Evolutionary conservation across 2,888 invertebrate species (phyloP).

Genomic region (Eupithecia insigniata): DNA sequence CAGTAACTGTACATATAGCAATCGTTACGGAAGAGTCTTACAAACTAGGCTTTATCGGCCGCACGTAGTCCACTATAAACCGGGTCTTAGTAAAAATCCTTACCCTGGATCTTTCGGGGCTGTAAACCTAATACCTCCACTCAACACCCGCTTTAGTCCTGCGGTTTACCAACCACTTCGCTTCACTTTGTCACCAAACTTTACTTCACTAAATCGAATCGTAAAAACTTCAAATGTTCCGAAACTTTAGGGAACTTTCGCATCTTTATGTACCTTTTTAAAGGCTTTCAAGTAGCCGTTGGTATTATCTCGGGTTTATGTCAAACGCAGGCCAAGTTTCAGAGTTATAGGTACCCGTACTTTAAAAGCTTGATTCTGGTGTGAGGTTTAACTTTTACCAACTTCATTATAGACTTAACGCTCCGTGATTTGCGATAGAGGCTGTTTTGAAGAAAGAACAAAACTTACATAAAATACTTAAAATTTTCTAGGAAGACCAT

Average conservation of each 20-base stretch:
- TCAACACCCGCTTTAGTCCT: conserved; percentile 32
- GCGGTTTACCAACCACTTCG: conserved; percentile 47
- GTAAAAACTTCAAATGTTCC: conserved; percentile 39
- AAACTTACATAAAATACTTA: not conserved
- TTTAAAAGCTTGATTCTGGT: conserved; percentile 29
- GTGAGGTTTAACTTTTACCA: conserved; percentile 17
- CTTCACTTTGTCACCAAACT: conserved; percentile 53
- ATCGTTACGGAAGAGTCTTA: not conserved
- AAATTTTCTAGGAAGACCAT: too few species aligned
- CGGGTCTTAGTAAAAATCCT: conserved; percentile 8
- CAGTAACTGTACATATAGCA: too few species aligned
- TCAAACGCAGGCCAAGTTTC: conserved; percentile 28
- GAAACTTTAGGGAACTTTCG: conserved; percentile 33
- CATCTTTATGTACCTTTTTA: conserved; percentile 37
- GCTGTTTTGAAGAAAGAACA: not conserved
- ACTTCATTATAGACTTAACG: conserved; percentile 3
- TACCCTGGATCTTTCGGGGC: conserved; percentile 15
- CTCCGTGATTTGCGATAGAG: not conserved
- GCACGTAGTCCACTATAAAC: not conserved
- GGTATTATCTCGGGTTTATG: conserved; percentile 36
- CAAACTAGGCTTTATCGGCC: not conserved
- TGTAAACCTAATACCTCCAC: conserved; percentile 24
- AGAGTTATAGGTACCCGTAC: conserved; percentile 23
- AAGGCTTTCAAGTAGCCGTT: conserved; percentile 35
- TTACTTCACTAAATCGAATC: conserved; percentile 51